Percentiles rank a stretch among this genome's conserved stretches.
Evolutionary conservation across 1,140 invertebrate genomes (phyloP).

Genomic region (Orius insidiosus): DNA sequence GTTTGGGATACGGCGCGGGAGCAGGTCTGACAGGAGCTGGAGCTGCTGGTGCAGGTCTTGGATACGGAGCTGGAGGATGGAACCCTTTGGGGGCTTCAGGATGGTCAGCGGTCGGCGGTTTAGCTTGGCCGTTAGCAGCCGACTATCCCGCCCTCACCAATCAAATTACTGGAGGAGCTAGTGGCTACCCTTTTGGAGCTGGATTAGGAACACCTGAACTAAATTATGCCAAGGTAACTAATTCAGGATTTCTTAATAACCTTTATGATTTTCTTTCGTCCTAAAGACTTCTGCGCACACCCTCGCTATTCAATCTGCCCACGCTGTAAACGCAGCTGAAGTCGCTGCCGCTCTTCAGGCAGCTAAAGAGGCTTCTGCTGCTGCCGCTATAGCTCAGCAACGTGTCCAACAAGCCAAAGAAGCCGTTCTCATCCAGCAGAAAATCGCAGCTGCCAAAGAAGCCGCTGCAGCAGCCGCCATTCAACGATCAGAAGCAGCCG

Average conservation of each 20-base stretch:
- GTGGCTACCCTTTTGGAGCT: neutral
- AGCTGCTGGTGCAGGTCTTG: neutral
- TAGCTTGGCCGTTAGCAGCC: constrained; percentile 11
- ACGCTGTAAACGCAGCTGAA: constrained; percentile 24
- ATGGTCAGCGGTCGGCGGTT: neutral
- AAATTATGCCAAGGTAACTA: neutral
- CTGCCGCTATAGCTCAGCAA: constrained; percentile 31
- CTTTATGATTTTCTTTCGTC: no score
- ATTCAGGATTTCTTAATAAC: no score
- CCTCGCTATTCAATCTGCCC: constrained; percentile 10
- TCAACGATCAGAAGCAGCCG: constrained; percentile 31
- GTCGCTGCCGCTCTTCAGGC: constrained; percentile 31
- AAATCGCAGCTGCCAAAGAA: constrained; percentile 34
- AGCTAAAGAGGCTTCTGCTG: constrained; percentile 32
- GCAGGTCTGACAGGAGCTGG: neutral
- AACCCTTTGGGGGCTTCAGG: neutral
- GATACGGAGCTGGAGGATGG: no score
- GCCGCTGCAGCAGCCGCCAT: constrained; percentile 30
- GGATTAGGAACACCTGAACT: neutral
- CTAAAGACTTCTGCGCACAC: constrained; percentile 11
- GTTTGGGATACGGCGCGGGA: neutral
- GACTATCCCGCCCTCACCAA: constrained; percentile 8
- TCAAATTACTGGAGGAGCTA: constrained; percentile 2
- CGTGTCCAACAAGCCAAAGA: constrained; percentile 34
- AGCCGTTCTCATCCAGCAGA: constrained; percentile 31